These are phyloP conservation scores for Ondatra zibethicus DNA, from an alignment of 2,113 vertebrate species.

Conservation along the genomic window DNA sequence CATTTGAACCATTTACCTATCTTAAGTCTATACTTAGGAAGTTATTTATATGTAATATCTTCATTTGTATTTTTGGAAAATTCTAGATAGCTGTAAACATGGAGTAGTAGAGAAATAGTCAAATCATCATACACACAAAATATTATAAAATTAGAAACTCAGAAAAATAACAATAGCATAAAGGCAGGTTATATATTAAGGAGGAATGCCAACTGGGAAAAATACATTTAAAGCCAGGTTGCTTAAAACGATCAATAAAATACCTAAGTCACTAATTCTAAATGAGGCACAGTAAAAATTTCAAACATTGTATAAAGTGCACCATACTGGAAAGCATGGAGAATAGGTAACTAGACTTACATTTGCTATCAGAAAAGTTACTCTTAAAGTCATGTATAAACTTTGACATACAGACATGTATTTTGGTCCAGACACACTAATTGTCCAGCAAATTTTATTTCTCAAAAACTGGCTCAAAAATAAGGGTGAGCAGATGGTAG, in stretches of 20 bases:
- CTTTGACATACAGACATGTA: neutral
- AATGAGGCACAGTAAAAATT: neutral
- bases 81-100: neutral
- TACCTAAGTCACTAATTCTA: constrained; percentile 17
- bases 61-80: neutral
- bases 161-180: neutral
- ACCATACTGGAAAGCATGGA: neutral
- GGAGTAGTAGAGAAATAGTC: neutral
- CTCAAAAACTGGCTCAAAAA: neutral
- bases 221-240: neutral
- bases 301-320: neutral
- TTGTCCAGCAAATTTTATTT: constrained; percentile 17
- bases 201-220: neutral
- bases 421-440: constrained; percentile 11
- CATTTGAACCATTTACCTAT: neutral
- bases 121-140: neutral
- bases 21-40: neutral
- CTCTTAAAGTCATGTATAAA: neutral
- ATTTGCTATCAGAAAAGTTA: neutral
- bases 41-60: neutral
- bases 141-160: neutral
- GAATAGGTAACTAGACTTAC: neutral
- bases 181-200: constrained; percentile 39
- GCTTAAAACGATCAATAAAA: neutral
- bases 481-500: neutral